Percentiles rank a stretch among this genome's conserved stretches.
Conservation (phyloP, 2,797 vertebrate genomes). For the Zenarchopterus dispar region DNA sequence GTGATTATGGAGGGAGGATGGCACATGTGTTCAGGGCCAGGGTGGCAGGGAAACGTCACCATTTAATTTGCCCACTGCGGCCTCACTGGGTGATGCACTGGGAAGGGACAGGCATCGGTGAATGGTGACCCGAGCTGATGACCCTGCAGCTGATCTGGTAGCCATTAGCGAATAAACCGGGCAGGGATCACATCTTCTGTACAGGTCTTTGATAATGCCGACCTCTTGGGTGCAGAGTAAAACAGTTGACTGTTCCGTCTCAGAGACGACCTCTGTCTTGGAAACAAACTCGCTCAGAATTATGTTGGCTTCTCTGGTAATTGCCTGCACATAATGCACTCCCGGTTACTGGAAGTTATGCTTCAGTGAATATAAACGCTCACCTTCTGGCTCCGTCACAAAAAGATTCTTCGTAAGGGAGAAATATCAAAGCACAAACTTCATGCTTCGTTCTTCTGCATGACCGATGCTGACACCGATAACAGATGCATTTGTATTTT, state of each 20-base stretch:
- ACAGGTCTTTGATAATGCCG: not conserved
- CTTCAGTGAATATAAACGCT: slow-evolving; percentile 31
- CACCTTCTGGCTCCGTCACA: slow-evolving; percentile 25
- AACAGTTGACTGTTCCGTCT: slow-evolving; percentile 18
- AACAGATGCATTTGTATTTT: no score
- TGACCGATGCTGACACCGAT: not conserved
- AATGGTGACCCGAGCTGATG: no score
- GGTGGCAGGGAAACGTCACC: no score
- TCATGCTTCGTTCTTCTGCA: not conserved
- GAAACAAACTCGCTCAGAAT: no score
- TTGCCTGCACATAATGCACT: slow-evolving; percentile 36
- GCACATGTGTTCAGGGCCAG: no score
- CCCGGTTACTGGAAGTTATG: slow-evolving; percentile 46
- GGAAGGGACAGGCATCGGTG: no score
- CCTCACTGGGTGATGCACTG: no score
- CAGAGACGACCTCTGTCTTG: slow-evolving; percentile 21
- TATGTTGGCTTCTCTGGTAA: slow-evolving; percentile 47
- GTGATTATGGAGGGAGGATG: no score
- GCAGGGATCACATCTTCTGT: not conserved
- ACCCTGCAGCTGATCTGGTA: no score
- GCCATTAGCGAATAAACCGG: not conserved
- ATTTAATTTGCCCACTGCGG: no score
- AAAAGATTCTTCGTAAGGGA: slow-evolving; percentile 13
- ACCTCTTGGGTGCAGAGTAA: slow-evolving; percentile 10
- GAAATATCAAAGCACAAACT: slow-evolving; percentile 25